Conservation (phyloP, 2,797 vertebrate genomes). For the Gymnoscopelus microlampas region DNA sequence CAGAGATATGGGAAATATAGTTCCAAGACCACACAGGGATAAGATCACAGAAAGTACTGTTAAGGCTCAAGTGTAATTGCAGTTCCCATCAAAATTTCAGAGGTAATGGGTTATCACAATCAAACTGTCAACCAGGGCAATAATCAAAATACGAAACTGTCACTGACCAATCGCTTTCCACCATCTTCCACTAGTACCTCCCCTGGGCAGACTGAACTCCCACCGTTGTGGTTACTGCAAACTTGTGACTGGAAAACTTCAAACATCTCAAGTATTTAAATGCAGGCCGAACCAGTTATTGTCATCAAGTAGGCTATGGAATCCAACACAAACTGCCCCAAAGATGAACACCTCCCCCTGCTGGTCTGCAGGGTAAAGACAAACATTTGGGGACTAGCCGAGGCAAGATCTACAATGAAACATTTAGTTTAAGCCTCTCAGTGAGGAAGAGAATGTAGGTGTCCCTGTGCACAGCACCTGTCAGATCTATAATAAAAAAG, state of each 20-base stretch:
- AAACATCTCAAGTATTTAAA: conserved; percentile 21
- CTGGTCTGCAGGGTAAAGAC: conserved; percentile 35
- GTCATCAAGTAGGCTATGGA: conserved; percentile 28
- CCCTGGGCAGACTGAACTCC: conserved; percentile 32
- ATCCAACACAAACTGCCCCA: conserved; percentile 10
- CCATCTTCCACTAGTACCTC: conserved; percentile 52
- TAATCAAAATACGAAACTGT: conserved; percentile 35
- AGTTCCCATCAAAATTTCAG: conserved; percentile 69
- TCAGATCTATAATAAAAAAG: conserved; percentile 36
- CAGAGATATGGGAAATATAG: conserved; percentile 64
- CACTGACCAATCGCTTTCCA: conserved; percentile 66
- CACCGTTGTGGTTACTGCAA: conserved; percentile 7
- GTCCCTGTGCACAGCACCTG: conserved; percentile 1
- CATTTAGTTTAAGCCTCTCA: conserved; percentile 3
- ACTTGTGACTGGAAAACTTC: conserved; percentile 23
- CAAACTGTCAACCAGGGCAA: conserved; percentile 79
- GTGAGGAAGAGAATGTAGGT: conserved; percentile 12
- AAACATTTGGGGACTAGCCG: background rate
- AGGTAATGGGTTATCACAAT: conserved; percentile 84
- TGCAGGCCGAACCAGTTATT: conserved; percentile 49
- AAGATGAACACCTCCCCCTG: conserved; percentile 40
- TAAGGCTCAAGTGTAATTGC: conserved; percentile 73
- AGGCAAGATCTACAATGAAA: background rate
- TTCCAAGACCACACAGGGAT: conserved; percentile 66
- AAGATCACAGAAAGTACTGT: conserved; percentile 66